Base-by-base conservation (phyloP, 1,140 invertebrate species). In the Chrysoperla carnea region DNA sequence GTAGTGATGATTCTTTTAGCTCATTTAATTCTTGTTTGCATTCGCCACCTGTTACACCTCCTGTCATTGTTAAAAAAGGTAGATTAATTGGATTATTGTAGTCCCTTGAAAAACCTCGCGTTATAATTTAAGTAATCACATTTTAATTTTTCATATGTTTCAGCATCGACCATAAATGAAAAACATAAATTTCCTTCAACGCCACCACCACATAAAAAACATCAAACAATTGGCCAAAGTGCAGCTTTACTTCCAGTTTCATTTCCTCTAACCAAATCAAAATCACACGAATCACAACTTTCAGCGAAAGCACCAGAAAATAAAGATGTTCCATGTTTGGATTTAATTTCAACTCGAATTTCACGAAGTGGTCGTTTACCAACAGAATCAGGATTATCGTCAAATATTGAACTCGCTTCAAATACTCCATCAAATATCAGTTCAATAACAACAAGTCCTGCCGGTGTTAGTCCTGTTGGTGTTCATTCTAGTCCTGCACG, bases 221-320 rank as follows among this genome's bases (percentile, higher is more conserved):
- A 80, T 60, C 70, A 78, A 44, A 72, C 73, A 28, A 58, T 60
- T 45, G 55, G 66, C 39, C 62, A 68, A 48, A 54, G 55, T 47
- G 55, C 52, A 48, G n/a, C 8, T 33, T 58, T 70, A 45, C 39
- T 57, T 39, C 49, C 59, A 7, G 59, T 59, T 43, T 50, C 49
- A 11, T 61, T 54, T 46, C 75, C 84, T 12, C 66, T 92, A 41
- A 86, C 79, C 27, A 91, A 90, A 63, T 92, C 87, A 42, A 85
- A 86, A 54, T 92, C 88, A 28, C 86, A 92, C 60, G 88, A 93
- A 64, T 89, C 84, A 8, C 87, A 92, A 58, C 67, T 92, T 15
- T 80, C 67, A 1, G 60, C 75, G 27, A 78, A 69, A 66, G 69
- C 69, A 60, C 60, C 68, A 41, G 69, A 66, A 54, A 68, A 69